Conservation (phyloP, 2,888 invertebrate species). For the Pheosia gnoma region DNA sequence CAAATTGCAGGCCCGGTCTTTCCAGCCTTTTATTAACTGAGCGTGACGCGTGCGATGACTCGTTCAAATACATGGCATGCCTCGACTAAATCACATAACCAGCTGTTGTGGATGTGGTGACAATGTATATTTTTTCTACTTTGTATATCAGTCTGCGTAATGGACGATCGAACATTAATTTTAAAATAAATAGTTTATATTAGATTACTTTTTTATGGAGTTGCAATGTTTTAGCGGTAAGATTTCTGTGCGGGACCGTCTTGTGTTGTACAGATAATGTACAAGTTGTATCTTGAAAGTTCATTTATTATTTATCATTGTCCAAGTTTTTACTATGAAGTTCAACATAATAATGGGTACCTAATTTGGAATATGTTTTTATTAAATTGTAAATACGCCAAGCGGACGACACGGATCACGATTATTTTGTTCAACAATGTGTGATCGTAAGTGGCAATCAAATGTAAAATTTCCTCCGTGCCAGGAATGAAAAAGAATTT, state of each 20-base stretch:
- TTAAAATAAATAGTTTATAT: conserved; percentile 56
- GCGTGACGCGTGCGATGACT: conserved; percentile 18
- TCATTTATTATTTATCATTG: conserved; percentile 42
- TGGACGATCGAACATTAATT: conserved; percentile 58
- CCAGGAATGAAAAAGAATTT: conserved; percentile 42
- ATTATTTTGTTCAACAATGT: conserved; percentile 36
- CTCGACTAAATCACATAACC: conserved; percentile 22
- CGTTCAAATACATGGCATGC: conserved; percentile 2
- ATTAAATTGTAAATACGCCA: conserved; percentile 62
- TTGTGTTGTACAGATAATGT: conserved; percentile 60
- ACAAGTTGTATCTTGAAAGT: conserved; percentile 43
- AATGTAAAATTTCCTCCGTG: conserved; percentile 41
- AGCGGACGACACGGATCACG: conserved; percentile 51
- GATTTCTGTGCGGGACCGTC: conserved; percentile 61
- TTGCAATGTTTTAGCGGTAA: conserved; percentile 68
- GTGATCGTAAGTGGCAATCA: conserved; percentile 33
- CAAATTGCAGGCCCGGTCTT: conserved; percentile 29
- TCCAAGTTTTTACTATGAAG: conserved; percentile 23
- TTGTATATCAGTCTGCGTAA: conserved; percentile 70
- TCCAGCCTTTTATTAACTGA: conserved; percentile 28
- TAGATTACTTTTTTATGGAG: conserved; percentile 60
- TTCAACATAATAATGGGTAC: conserved; percentile 12
- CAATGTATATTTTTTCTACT: conserved; percentile 82
- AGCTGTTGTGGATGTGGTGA: conserved; percentile 62
- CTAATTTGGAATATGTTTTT: conserved; percentile 25